Percentiles rank a stretch among this genome's conserved stretches.
Evolutionary conservation across 2,113 vertebrate species (phyloP).

Genomic region (Mixornis gularis): DNA sequence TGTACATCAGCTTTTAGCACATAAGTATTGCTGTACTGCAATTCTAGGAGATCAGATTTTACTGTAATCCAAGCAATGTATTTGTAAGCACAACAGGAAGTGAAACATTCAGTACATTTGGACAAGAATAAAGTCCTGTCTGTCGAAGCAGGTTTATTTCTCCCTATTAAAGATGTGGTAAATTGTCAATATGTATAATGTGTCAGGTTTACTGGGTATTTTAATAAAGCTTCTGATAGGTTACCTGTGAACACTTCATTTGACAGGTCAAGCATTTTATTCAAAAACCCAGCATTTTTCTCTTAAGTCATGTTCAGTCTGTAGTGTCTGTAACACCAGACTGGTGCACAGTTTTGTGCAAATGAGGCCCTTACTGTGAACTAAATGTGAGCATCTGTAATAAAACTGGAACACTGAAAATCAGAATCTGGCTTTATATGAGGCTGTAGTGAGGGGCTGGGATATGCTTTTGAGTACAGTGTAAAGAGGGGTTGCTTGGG

Average conservation of each 20-base stretch:
- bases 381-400: neutral
- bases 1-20: neutral
- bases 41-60: neutral
- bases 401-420: neutral
- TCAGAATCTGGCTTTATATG: neutral
- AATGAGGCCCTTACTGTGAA: neutral
- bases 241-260: neutral
- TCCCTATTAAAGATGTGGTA: neutral
- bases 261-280: neutral
- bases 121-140: neutral
- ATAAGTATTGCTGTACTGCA: neutral
- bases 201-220: neutral
- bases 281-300: neutral
- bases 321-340: neutral
- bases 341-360: neutral
- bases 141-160: neutral
- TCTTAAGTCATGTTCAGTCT: neutral
- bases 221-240: neutral
- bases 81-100: neutral
- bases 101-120: neutral
- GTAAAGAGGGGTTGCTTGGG: neutral
- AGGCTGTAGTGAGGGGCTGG: neutral
- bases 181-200: neutral
- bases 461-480: neutral
- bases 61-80: neutral